Evolutionary conservation across 1,140 invertebrate genomes (phyloP).

Genomic region (Radopholus similis): DNA sequence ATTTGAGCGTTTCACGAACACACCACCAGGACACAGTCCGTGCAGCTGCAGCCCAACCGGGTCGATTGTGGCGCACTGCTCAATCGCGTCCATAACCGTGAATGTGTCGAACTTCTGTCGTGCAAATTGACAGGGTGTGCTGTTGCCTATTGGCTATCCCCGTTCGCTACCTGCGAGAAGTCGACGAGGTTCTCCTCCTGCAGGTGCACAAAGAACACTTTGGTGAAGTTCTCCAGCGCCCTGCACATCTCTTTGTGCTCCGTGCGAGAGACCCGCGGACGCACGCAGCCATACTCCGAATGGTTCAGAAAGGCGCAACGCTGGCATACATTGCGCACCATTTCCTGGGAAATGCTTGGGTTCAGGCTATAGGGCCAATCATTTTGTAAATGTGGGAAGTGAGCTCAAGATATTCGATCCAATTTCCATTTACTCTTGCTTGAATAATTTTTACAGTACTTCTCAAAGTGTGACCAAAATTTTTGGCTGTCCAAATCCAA

Average conservation of each 20-base stretch:
- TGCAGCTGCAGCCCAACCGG: constrained; percentile 15
- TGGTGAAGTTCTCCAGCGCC: constrained; percentile 2
- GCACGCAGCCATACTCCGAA: neutral
- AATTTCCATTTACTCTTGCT: neutral
- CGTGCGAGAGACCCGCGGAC: neutral
- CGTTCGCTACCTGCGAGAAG: neutral
- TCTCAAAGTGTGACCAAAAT: neutral
- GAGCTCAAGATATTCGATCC: neutral
- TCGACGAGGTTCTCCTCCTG: neutral
- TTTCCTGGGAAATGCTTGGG: constrained; percentile 1
- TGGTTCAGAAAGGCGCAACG: neutral
- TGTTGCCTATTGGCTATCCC: no score
- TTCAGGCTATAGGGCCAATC: no score
- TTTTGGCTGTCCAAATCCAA: neutral
- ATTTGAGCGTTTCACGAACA: neutral
- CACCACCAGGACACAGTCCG: neutral
- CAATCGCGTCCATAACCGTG: constrained; percentile 9
- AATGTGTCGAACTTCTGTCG: constrained; percentile 5
- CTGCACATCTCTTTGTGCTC: constrained; percentile 2
- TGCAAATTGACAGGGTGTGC: neutral
- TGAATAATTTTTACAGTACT: neutral
- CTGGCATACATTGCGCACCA: neutral
- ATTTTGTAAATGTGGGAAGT: no score
- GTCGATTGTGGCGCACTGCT: constrained; percentile 5
- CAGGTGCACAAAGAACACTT: constrained; percentile 17